phyloP scores from a whole-genome alignment of 2,113 vertebrate genomes.

The Prochilodus magdalenae region DNA sequence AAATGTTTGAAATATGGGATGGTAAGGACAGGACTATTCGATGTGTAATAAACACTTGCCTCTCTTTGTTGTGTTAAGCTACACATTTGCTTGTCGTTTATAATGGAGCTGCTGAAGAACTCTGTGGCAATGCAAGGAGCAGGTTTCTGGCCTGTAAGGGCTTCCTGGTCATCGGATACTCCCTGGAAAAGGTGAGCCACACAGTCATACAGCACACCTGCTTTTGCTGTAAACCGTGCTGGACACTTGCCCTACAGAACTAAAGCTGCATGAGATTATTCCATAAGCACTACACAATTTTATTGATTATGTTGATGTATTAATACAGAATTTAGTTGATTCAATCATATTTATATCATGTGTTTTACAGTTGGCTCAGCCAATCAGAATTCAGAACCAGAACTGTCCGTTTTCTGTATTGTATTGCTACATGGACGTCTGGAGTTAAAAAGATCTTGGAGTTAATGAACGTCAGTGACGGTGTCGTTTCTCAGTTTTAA shows the following conservation, averaged over 20 bases:
- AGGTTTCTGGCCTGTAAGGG: conserved; percentile 97
- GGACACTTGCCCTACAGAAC: too few relatives aligned
- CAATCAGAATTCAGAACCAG: too few relatives aligned
- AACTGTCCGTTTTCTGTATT: too few relatives aligned
- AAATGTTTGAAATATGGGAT: too few relatives aligned
- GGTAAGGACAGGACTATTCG: not conserved
- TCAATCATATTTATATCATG: too few relatives aligned
- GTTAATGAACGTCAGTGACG: not conserved
- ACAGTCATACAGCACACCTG: too few relatives aligned
- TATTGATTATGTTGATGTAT: too few relatives aligned
- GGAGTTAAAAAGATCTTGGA: not conserved
- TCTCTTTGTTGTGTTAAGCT: conserved; percentile 72
- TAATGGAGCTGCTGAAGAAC: conserved; percentile 97
- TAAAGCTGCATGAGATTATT: too few relatives aligned
- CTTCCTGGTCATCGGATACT: conserved; percentile 96
- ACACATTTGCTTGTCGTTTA: conserved; percentile 92
- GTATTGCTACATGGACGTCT: not conserved
- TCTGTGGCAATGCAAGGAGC: conserved; percentile 98
- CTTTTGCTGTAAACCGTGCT: too few relatives aligned
- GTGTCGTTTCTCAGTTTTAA: not conserved
- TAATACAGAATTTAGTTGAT: too few relatives aligned
- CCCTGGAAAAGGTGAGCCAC: conserved; percentile 91
- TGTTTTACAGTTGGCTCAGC: too few relatives aligned
- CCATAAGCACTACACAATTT: too few relatives aligned
- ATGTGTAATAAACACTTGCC: not conserved